Conservation (phyloP, 2,797 vertebrate species). For the Perodicticus potto region DNA sequence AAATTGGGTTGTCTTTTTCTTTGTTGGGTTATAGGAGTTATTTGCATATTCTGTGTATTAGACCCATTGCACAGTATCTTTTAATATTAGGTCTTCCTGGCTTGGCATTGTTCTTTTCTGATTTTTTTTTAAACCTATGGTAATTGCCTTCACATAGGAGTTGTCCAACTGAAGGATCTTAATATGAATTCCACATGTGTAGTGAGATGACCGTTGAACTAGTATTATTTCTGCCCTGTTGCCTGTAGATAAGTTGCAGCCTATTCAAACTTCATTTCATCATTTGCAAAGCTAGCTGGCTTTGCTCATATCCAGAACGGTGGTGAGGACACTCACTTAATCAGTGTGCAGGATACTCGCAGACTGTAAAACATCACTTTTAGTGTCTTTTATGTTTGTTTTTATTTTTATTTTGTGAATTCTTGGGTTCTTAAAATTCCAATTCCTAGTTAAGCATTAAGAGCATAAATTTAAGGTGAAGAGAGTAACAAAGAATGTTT, state of each 20-base stretch:
- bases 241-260: not conserved
- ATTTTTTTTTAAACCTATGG: not conserved
- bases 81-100: not conserved
- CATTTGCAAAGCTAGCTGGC: not conserved
- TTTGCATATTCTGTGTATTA: not conserved
- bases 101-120: not conserved
- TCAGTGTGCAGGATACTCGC: not conserved
- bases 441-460: not conserved
- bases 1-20: not conserved
- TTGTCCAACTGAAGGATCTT: not conserved
- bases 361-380: not conserved
- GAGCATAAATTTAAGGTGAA: not conserved
- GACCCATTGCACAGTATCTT: not conserved
- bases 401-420: not conserved
- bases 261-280: not conserved
- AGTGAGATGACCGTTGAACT: not conserved
- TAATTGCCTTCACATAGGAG: not conserved
- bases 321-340: not conserved
- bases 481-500: constrained; percentile 67
- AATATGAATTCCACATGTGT: not conserved
- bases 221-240: not conserved
- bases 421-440: not conserved
- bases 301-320: not conserved
- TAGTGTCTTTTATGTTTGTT: not conserved
- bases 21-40: not conserved